Evolutionary conservation across 1,140 invertebrate genomes (phyloP), one percentile per base, ranked within the genome.

Genomic region (Andricus grossulariae): DNA sequence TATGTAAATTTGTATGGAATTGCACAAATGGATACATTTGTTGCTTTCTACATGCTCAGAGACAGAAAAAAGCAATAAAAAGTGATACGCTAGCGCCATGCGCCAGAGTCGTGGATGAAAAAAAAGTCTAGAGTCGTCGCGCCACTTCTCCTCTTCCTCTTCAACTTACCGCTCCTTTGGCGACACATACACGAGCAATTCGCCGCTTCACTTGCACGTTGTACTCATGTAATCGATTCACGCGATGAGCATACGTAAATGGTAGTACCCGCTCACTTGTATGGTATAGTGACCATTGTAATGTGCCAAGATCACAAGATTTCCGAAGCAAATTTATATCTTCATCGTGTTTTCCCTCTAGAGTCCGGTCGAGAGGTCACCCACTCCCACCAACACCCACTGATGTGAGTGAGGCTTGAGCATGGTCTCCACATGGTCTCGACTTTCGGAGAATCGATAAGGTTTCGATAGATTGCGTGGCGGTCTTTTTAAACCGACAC

Each of bases 71-170:
- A 60, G 6, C 11, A 32, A 3, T 25, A 39, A 39, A 32, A 32
- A 32, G 15, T 39, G 18, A 54, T 39, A 66, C n/a, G 15, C 13
- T 39, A 66, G 60, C 60, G 60, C 60, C 60, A 66, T 66, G 60
- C 60, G 60, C 60, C 60, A 66, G 45, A 16, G 21, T 66, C 3
- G 13, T 25, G 57, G 39, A 15, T 10, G 55, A 13, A 60, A 32
- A 66, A 32, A 66, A 16, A 15, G 10, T 15, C 6, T 15, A 16
- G 60, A 66, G 15, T 66, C 32, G 60, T 66, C 60, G 60, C 60
- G 60, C 60, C 60, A 66, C 60, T 66, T 66, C 25, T n/a, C 60
- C 60, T n/a, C 25, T 66, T n/a, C 32, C 60, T 66, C 25, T 32
- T n/a, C 25, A 11, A 32, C 19, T 32, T 32, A 66, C 25, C 60